Percentiles rank a stretch among this genome's conserved stretches.
Evolutionary conservation across 2,888 invertebrate genomes (phyloP).

Genomic region (Emesis russula): DNA sequence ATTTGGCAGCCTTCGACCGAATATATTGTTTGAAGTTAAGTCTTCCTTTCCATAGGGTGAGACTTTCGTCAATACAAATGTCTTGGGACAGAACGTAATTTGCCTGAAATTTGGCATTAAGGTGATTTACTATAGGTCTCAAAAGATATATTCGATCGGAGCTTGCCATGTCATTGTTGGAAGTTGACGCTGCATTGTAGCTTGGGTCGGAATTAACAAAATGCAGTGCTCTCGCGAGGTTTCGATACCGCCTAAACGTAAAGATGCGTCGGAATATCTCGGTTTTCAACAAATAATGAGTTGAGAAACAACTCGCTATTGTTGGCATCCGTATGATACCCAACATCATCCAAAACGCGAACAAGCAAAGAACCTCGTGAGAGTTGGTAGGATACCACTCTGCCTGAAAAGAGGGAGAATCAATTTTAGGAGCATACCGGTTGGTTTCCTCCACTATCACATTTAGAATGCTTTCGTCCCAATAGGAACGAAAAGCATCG

Average conservation of each 20-base stretch:
- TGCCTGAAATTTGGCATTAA: conserved; percentile 55
- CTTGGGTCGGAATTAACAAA: conserved; percentile 25
- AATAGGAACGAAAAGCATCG: conserved; percentile 54
- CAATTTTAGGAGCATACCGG: conserved; percentile 43
- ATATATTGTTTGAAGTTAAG: conserved; percentile 63
- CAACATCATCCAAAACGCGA: conserved; percentile 49
- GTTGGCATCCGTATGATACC: conserved; percentile 43
- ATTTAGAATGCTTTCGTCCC: conserved; percentile 11
- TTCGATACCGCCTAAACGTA: conserved; percentile 40
- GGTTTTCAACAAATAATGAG: conserved; percentile 37
- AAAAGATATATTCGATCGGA: conserved; percentile 24
- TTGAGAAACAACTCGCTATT: conserved; percentile 51
- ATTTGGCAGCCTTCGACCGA: conserved; percentile 60
- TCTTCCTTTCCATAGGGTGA: conserved; percentile 70
- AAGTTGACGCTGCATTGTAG: background rate
- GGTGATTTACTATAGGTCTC: conserved; percentile 45
- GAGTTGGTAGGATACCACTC: conserved; percentile 39
- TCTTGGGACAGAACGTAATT: conserved; percentile 42
- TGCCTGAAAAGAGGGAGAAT: conserved; percentile 25
- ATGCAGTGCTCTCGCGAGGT: conserved; percentile 48
- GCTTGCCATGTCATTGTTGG: background rate
- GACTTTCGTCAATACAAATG: conserved; percentile 76
- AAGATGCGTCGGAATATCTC: conserved; percentile 41
- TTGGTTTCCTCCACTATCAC: conserved; percentile 55
- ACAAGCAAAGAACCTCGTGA: background rate